Conservation (phyloP, 1,140 invertebrate genomes). For the Panagrolaimus sp. region DNA sequence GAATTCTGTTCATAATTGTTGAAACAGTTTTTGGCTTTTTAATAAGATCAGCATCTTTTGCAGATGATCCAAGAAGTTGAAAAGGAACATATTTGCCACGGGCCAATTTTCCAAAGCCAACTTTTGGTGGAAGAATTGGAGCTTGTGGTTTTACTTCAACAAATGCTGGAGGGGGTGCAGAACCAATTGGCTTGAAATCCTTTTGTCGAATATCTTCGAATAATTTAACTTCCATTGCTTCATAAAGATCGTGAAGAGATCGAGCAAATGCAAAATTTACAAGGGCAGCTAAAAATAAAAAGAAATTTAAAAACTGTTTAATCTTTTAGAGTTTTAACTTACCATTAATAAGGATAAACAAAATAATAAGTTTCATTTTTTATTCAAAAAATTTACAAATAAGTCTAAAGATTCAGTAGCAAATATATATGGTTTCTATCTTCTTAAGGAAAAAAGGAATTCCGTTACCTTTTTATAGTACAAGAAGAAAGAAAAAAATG, state of each 20-base stretch:
- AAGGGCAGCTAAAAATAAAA: slow-evolving; percentile 3
- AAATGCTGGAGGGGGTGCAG: background rate
- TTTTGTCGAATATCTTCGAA: slow-evolving; percentile 9
- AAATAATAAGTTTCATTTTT: background rate
- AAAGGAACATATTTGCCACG: no score
- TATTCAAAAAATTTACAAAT: background rate
- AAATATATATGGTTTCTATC: no score
- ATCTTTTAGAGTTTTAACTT: background rate
- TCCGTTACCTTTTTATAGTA: no score
- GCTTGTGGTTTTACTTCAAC: background rate
- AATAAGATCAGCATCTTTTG: no score
- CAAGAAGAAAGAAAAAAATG: no score
- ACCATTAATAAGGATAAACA: background rate
- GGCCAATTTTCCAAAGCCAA: background rate
- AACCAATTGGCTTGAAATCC: background rate
- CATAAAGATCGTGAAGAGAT: background rate
- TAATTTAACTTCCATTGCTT: background rate
- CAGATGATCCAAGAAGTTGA: no score
- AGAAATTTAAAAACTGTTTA: background rate
- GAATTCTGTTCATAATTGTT: no score
- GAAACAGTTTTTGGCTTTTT: no score
- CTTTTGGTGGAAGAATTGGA: background rate
- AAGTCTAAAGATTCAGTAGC: no score
- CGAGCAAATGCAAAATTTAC: background rate
- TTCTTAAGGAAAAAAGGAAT: no score